Base-by-base conservation (phyloP, 2,888 invertebrate genomes). In the Hemistola chrysoprasaria region DNA sequence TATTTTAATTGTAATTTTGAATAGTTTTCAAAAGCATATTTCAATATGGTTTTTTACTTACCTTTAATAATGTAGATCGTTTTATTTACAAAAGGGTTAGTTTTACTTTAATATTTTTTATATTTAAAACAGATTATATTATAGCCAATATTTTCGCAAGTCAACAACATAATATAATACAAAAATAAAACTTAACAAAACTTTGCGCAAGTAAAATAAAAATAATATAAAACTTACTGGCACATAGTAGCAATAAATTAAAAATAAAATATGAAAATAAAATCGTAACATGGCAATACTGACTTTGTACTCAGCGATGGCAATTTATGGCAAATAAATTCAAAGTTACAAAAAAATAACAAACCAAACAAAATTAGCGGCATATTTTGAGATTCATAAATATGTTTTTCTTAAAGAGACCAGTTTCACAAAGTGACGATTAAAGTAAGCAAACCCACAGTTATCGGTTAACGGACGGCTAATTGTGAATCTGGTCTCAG, bases 291-390 rank as follows among this genome's bases (percentile, higher is more conserved):
- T 40, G 40, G 40, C 45, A 40, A 40, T 32, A 40, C 22, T 33
- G 24, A 34, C 23, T 44, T 53, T 50, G 50, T 53, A 50, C 50
- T 49, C 34, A 42, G 33, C 28, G 25, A 36, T 49, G 51, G 47
- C 49, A 51, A 43, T 34, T 16, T 16, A 4, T 16, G 16, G 2
- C 16, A 4, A 16, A 3, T 16, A 3, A 16, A 3, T 16, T 16
- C 2, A 16, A 16, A 16, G 4, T 16, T 16, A 16, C 16, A 16
- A 16, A 16, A 16, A 16, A 16, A 16, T 16, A 16, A 16, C 16
- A 2, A 16, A 16, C 2, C 16, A 16, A 16, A 16, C 2, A 16
- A 16, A 16, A 16, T 16, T 16, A 16, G 4, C 2, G 4, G 4
- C 2, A 16, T 16, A 16, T 3, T 16, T 16, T 4, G 16, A 16